Conservation (phyloP, 2,113 vertebrate species). For the Psettodes erumei region DNA sequence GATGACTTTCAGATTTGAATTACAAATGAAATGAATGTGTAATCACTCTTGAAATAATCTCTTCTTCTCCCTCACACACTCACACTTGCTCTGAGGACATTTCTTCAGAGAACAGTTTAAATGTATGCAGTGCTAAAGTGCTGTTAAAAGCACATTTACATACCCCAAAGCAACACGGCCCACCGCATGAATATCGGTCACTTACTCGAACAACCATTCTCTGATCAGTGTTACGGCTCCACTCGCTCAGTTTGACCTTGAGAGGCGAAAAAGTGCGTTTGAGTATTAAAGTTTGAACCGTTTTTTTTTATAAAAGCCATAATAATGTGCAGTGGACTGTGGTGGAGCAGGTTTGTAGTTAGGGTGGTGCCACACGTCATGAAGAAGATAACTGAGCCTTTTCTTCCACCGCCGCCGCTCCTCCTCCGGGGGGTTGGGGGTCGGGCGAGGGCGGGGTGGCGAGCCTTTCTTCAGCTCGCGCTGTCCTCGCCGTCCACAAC, state of each 20-base stretch:
- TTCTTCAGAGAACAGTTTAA: slow-evolving; percentile 49
- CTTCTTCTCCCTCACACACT: not conserved
- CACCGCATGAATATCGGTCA: slow-evolving; percentile 32
- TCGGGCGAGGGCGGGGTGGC: no score
- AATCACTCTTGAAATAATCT: slow-evolving; percentile 14
- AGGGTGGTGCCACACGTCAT: no score
- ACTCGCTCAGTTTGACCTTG: slow-evolving; percentile 22
- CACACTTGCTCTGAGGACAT: slow-evolving; percentile 31
- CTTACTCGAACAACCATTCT: slow-evolving; percentile 18
- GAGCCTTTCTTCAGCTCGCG: not conserved
- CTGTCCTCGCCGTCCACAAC: not conserved
- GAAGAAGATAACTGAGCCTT: not conserved
- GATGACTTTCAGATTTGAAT: not conserved
- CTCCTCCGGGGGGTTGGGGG: no score
- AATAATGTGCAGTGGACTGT: not conserved
- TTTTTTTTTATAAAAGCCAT: not conserved
- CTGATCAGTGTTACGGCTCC: no score
- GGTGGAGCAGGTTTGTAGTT: not conserved
- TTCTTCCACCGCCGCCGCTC: no score
- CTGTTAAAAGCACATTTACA: slow-evolving; percentile 64
- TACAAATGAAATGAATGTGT: slow-evolving; percentile 16
- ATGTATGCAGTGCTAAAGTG: slow-evolving; percentile 57
- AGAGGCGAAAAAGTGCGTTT: not conserved
- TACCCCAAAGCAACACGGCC: slow-evolving; percentile 45
- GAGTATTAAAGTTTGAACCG: not conserved